A percentile compares a stretch with the other conserved stretches of the same genome.
phyloP scores from a whole-genome alignment of 1,140 invertebrate genomes.

The Rhagoletis pomonella region DNA sequence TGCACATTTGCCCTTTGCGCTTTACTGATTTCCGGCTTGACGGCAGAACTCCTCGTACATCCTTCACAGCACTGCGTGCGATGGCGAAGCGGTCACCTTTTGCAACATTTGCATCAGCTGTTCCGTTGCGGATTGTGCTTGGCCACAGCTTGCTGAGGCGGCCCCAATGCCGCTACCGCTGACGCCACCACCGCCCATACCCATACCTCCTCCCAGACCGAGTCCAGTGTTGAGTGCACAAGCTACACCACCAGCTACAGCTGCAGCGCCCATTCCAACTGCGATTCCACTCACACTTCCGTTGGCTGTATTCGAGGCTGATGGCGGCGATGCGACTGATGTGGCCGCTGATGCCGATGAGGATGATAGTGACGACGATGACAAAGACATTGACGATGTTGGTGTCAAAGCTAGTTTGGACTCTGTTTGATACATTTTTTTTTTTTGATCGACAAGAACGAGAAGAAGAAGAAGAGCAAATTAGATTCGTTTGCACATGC shows the following conservation, averaged over 20 bases:
- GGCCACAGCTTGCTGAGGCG: constrained; percentile 51
- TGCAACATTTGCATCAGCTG: constrained; percentile 72
- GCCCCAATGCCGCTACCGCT: constrained; percentile 53
- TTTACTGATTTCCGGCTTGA: constrained; percentile 35
- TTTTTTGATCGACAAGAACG: constrained; percentile 51
- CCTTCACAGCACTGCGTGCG: constrained; percentile 56
- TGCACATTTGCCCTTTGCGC: constrained; percentile 47
- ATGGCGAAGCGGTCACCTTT: constrained; percentile 67
- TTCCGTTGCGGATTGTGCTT: constrained; percentile 68
- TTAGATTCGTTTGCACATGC: constrained; percentile 71
- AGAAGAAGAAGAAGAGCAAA: constrained; percentile 73
- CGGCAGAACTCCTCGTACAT: constrained; percentile 45
- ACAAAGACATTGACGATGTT: constrained; percentile 57
- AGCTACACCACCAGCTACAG: constrained; percentile 68
- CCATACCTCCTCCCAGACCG: neutral
- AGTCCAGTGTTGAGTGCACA: constrained; percentile 64
- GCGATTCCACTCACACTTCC: constrained; percentile 9
- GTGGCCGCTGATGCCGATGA: constrained; percentile 70
- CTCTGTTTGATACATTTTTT: constrained; percentile 61
- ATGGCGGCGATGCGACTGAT: constrained; percentile 71
- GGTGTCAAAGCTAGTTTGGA: constrained; percentile 72
- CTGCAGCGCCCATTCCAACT: constrained; percentile 68
- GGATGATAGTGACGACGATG: constrained; percentile 61
- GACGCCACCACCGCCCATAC: constrained; percentile 59
- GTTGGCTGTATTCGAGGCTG: constrained; percentile 54